Base-by-base conservation (phyloP, 2,113 vertebrate genomes). In the Protobothrops flavoviridis region DNA sequence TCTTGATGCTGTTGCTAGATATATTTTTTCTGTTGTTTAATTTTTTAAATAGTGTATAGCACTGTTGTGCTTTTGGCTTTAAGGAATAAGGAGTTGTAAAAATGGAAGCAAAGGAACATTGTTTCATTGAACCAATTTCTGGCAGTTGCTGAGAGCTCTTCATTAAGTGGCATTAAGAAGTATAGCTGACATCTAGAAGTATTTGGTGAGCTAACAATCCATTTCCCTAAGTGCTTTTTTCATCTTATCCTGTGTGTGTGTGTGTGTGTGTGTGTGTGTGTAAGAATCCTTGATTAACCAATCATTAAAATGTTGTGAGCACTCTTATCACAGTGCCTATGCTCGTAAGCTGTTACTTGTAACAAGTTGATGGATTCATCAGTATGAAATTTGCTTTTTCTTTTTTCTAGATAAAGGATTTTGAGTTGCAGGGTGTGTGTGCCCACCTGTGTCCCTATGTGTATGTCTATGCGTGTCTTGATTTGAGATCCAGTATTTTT, bases 61-160 rank as follows among this genome's bases (percentile, higher is more conserved):
- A 20, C 64, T 26, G 20, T 69, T 92, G 48, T 9, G 64, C 5
- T 20, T 53, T 74, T 55, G 21, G 13, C 61, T 17, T 24, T 2
- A 43, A 55, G 50, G 15, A 64, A 74, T 81, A 88, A 12, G 26
- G 11, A 81, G 69, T 81, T 55, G 43, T 86, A 50, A 29, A 39
- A 24, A 15, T 43, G 21, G 2, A 53, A 50, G 48, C n/a, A 69
- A 88, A 39, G n/a, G 0, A 74, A 43, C n/a, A 74, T 24, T 9
- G 17, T 92, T 92, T 92, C 81, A 85, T 85, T 85, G 90, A 91
- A 45, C 74, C 53, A 59, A 61, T 85, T 56, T 91, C 39, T 86
- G 55, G 55, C 33, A 85, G 1, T 56, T 91, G 26, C 81, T 57
- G 20, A 87, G 45, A 64, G 61, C 17, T 26, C 74, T 91, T 91